Evolutionary conservation across 2,797 vertebrate species (phyloP).

Genomic region (Darevskia mixta): DNA sequence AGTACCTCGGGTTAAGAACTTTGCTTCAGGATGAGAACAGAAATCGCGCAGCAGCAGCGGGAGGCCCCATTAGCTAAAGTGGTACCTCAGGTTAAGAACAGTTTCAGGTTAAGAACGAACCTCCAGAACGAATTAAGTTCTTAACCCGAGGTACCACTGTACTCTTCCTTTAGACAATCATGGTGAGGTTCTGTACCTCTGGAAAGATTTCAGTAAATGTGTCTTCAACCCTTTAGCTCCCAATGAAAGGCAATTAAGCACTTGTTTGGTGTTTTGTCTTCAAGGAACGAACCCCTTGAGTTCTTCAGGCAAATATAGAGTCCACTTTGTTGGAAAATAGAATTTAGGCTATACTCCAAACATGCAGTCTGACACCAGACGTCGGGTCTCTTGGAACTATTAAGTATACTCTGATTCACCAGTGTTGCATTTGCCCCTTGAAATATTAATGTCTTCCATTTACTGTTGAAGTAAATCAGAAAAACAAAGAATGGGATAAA

Average conservation of each 20-base stretch:
- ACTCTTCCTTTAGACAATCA: not conserved
- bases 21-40: too few species aligned
- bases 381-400: slow-evolving; percentile 25
- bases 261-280: not conserved
- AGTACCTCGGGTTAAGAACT: too few species aligned
- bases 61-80: too few species aligned
- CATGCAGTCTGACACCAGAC: slow-evolving; percentile 15
- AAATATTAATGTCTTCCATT: slow-evolving; percentile 66
- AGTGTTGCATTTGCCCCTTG: slow-evolving; percentile 50
- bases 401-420: slow-evolving; percentile 28
- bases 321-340: not conserved
- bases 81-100: too few species aligned
- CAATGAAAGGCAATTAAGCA: not conserved
- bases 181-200: not conserved
- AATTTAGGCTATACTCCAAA: not conserved
- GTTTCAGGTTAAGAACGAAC: too few species aligned
- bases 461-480: slow-evolving; percentile 34
- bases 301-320: not conserved
- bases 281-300: not conserved
- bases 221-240: not conserved
- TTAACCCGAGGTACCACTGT: too few species aligned
- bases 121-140: too few species aligned
- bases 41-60: too few species aligned
- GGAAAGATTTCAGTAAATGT: not conserved
- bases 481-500: slow-evolving; percentile 34